Evolutionary conservation across 2,113 vertebrate species (phyloP), one percentile per base, ranked within the genome.

Genomic region (Cyanoderma ruficeps): DNA sequence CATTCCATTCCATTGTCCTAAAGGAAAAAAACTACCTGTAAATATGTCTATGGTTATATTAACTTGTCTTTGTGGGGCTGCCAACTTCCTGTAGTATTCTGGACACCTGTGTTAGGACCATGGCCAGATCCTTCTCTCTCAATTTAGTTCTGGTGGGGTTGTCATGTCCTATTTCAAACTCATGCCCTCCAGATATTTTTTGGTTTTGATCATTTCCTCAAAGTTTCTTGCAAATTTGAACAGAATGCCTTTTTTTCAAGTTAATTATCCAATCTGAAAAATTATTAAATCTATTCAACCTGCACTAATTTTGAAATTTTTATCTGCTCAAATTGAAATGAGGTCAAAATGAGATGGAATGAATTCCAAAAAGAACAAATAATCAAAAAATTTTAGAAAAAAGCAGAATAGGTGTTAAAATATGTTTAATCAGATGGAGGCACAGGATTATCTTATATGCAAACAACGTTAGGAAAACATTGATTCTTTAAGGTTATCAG

Each of bases 41-140:
- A 25, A 30, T 44, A 18, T 9, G 33, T 35, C 22, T 76, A 1
- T 21, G 30, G 15, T 49, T 76, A 44, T 31, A 39, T 60, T 69
- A 56, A 24, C 24, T 71, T 49, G 25, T 93, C 39, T 83, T 67
- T 94, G 72, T 94, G 70, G 57, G 10, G 39, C 89, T 96, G 47
- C 42, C 17, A 78, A 42, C 31, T 78, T 90, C 89, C 75, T 79
- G 61, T 37, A 59, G 37, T n/a, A 28, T 57, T 9, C 57, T 78
- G 80, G 79, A 87, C 87, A 86, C 75, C n/a, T 9, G 10, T 93
- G 67, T 83, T 75, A 93, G 25, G 81, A 94, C 67, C 80, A 60
- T 30, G 70, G 80, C 42, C 81, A 91, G 41, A 50, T 96, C 59
- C 71, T 87, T 33, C 15, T 46, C 28, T 63, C 57, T 19, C 64